Evolutionary conservation across 92 coral and sea anemone species (phyloP).

Genomic region (Phymanthus crucifer): DNA sequence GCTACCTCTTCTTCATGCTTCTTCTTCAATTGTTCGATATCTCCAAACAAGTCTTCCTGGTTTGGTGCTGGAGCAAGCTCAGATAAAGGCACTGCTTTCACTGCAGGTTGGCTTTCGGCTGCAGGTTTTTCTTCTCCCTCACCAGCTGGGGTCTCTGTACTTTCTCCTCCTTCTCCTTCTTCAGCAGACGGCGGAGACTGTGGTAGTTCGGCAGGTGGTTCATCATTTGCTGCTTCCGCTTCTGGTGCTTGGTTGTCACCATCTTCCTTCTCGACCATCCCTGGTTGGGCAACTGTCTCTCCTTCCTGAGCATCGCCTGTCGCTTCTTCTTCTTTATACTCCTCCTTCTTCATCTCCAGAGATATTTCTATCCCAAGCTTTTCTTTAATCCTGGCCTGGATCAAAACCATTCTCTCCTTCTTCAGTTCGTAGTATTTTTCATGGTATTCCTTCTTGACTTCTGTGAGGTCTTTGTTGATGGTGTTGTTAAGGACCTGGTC

Average conservation of each 20-base stretch:
- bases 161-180: constrained; percentile 38
- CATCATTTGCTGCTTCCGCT: constrained; percentile 61
- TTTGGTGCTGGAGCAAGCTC: constrained; percentile 91
- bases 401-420: constrained; percentile 77
- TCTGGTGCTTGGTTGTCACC: constrained; percentile 86
- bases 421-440: constrained; percentile 75
- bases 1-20: constrained; percentile 94
- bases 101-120: constrained; percentile 22
- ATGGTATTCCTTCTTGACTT: constrained; percentile 60
- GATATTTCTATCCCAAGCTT: constrained; percentile 57
- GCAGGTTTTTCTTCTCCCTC: constrained; percentile 18
- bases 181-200: constrained; percentile 39
- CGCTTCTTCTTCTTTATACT: constrained; percentile 51
- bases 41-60: constrained; percentile 82
- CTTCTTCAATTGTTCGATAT: constrained; percentile 88
- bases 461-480: constrained; percentile 65
- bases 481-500: constrained; percentile 71
- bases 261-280: constrained; percentile 70
- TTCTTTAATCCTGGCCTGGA: constrained; percentile 73
- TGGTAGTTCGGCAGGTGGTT: constrained; percentile 61
- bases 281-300: constrained; percentile 67
- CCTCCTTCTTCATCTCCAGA: constrained; percentile 71
- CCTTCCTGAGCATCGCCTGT: constrained; percentile 31
- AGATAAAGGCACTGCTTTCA: constrained; percentile 63
- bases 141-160: constrained; percentile 14